Conservation (phyloP, 2,113 vertebrate genomes). For the human region DNA sequence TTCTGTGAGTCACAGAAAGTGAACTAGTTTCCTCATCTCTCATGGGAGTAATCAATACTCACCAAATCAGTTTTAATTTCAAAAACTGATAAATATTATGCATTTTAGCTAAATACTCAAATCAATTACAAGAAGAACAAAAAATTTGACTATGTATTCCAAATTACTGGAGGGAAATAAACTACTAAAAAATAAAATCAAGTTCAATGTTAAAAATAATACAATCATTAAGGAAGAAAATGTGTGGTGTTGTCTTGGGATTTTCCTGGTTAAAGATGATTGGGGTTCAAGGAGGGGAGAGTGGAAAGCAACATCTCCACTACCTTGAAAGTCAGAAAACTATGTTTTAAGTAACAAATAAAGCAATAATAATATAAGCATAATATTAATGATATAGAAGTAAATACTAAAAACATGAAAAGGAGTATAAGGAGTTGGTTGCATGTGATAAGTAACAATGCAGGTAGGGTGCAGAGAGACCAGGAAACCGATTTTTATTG, state of each 20-base stretch:
- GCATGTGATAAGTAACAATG: neutral
- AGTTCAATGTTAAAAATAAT: neutral
- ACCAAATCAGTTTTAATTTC: neutral
- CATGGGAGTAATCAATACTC: neutral
- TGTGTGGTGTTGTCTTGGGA: neutral
- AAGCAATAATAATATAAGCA: neutral
- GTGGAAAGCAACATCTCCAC: neutral
- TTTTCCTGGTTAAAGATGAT: neutral
- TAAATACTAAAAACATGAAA: neutral
- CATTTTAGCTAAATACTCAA: neutral
- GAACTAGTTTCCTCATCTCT: neutral
- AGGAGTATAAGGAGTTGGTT: neutral
- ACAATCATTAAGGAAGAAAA: neutral
- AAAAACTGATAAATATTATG: slow-evolving; percentile 6
- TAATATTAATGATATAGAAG: neutral
- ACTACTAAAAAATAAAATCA: neutral
- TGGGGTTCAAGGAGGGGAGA: neutral
- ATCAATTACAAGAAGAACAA: neutral
- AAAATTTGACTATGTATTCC: neutral
- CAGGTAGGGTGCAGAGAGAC: neutral
- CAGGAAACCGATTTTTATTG: rapidly evolving
- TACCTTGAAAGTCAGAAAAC: neutral
- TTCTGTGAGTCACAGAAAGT: neutral
- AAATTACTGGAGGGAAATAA: neutral
- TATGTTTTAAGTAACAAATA: neutral